These are phyloP conservation scores for Enteromius radiatus DNA, from an alignment of 2,797 vertebrate species.

Conservation along the genomic window DNA sequence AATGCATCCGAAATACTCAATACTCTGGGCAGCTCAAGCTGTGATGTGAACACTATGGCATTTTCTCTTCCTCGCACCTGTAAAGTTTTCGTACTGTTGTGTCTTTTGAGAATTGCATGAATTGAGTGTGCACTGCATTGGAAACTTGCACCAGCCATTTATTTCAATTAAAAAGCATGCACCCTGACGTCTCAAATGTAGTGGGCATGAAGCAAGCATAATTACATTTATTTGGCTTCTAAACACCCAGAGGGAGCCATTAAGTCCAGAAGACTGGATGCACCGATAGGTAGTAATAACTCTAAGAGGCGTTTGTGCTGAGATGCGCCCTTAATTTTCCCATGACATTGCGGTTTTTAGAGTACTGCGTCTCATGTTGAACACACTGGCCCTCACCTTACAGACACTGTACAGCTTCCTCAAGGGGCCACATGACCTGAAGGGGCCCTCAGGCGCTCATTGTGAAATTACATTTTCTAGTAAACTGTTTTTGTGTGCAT, in stretches of 20 bases:
- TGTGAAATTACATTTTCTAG: neutral
- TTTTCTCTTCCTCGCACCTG: neutral
- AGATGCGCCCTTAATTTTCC: conserved; percentile 49
- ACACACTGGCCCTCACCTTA: conserved; percentile 8
- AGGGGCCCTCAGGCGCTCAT: neutral
- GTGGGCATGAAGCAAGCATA: conserved; percentile 52
- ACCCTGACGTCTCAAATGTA: conserved; percentile 35
- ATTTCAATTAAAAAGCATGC: conserved; percentile 56
- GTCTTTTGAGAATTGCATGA: neutral
- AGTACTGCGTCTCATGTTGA: conserved; percentile 21
- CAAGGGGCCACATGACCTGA: neutral
- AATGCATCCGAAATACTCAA: too few species aligned
- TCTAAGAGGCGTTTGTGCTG: conserved; percentile 52
- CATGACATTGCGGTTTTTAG: conserved; percentile 42
- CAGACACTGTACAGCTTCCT: conserved; percentile 19
- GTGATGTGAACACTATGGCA: neutral
- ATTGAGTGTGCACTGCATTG: conserved; percentile 18
- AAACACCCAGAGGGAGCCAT: conserved; percentile 55
- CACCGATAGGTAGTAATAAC: conserved; percentile 44
- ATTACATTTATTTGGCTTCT: conserved; percentile 47
- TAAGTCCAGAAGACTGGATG: conserved; percentile 48
- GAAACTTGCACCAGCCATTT: conserved; percentile 38
- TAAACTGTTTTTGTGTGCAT: neutral
- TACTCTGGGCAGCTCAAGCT: neutral
- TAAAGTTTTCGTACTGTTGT: neutral